Base-by-base conservation (phyloP, 2,888 invertebrate genomes). In the Amblyteles armatorius region DNA sequence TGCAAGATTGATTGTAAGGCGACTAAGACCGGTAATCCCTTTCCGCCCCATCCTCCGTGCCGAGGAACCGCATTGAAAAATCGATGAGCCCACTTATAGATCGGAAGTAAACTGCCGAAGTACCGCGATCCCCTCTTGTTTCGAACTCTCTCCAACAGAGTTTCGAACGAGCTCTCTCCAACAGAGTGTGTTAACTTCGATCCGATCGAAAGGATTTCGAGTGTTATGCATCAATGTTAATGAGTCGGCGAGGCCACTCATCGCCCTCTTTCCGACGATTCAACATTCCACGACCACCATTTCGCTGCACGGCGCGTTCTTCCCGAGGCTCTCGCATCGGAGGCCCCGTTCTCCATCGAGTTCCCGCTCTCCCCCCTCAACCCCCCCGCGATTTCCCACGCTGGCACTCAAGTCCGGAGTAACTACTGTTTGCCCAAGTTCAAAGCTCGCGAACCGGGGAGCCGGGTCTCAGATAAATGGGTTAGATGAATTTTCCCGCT, bases 401-500 rank as follows among this genome's bases (percentile, higher is more conserved):
- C 50, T 50, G n/a, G n/a, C 50, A 19, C 33, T 76, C 50, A 13
- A 63, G 63, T 50, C 9, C 65, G 19, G 65, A 63, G 63, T 63
- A 65, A 76, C 74, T 65, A 76, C 48, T 63, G 74, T 63, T 74
- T 74, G 74, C 74, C 26, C 48, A 63, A 74, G 74, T 76, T 65
- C 65, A 65, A 76, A 76, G 63, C 65, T 19, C 36, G n/a, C 72
- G 7, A 40, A 50, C 44, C 16, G 22, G 1, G 13, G 44, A 50
- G 29, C 29, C 26, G 55, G 60, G 3, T 33, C 29, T 7, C 63
- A 65, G 63, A 76, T 65, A 63, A 48, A 65, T 65, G 33, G 63
- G 63, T 76, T 65, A 50, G 50, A 76, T 76, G 65, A 76, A 76
- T 76, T 76, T 76, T 65, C 22, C 65, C 26, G 44, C 63, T 19